Conservation (phyloP, 2,113 vertebrate species). For the Cavia aperea region DNA sequence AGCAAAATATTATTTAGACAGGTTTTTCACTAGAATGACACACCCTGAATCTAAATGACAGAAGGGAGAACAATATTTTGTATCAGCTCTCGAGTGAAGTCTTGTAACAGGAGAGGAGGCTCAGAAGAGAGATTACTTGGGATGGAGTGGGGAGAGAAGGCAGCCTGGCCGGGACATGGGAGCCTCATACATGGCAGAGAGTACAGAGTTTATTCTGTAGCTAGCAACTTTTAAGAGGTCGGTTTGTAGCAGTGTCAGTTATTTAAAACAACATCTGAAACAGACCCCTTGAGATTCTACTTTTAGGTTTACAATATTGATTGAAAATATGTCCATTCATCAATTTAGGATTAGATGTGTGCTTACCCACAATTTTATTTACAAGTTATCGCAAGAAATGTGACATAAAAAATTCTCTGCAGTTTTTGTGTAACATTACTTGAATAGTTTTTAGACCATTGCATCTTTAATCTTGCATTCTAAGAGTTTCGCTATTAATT, state of each 20-base stretch:
- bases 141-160: not conserved
- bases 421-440: not conserved
- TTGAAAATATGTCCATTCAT: not conserved
- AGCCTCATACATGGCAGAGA: not conserved
- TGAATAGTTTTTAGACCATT: not conserved
- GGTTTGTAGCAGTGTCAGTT: not conserved
- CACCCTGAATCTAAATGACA: not conserved
- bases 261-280: conserved; percentile 38
- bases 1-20: not conserved
- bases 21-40: not conserved
- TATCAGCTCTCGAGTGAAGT: not conserved
- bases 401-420: not conserved
- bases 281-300: not conserved
- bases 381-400: not conserved
- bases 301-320: not conserved
- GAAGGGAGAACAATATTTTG: not conserved
- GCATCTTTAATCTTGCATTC: not conserved
- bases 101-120: not conserved
- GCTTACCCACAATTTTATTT: not conserved
- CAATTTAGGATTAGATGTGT: conserved; percentile 5
- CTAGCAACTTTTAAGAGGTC: not conserved
- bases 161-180: not conserved
- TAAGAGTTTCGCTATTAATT: conserved; percentile 15
- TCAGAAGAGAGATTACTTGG: not conserved
- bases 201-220: not conserved